phyloP scores from a whole-genome alignment of 2,888 invertebrate genomes.

The Lasiommata megera region DNA sequence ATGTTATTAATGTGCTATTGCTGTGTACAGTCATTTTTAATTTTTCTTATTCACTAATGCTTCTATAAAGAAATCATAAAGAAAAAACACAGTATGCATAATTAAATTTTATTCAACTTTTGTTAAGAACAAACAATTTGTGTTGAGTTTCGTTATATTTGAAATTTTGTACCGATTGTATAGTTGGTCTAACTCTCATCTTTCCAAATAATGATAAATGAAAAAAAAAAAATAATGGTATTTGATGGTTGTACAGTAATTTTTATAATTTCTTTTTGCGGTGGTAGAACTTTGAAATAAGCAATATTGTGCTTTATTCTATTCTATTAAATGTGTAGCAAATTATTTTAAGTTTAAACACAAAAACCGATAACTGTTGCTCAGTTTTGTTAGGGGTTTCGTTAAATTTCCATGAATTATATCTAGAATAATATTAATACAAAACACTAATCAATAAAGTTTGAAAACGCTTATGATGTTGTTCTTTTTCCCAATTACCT shows the following conservation, averaged over 20 bases:
- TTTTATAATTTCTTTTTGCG: constrained; percentile 23
- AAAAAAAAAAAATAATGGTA: constrained; percentile 18
- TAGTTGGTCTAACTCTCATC: neutral
- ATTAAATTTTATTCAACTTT: neutral
- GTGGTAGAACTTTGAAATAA: constrained; percentile 28
- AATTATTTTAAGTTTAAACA: constrained; percentile 31
- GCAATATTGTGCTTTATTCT: constrained; percentile 29
- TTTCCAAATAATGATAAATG: constrained; percentile 21
- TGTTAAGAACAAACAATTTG: neutral
- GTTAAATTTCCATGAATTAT: constrained; percentile 33
- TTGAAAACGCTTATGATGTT: constrained; percentile 29
- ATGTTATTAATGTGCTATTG: constrained; percentile 37
- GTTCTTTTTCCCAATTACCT: constrained; percentile 11
- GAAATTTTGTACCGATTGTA: neutral
- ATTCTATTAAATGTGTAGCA: constrained; percentile 30
- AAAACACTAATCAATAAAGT: constrained; percentile 34
- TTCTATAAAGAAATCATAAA: neutral
- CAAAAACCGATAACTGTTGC: constrained; percentile 25
- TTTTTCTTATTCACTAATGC: constrained; percentile 13
- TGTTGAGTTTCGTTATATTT: neutral
- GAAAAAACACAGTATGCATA: neutral
- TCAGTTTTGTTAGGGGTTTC: constrained; percentile 32
- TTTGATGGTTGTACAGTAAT: constrained; percentile 28
- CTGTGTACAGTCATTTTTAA: constrained; percentile 32
- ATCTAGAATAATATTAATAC: constrained; percentile 32